Conservation (phyloP, 2,888 invertebrate genomes). For the Osedax frankpressi region DNA sequence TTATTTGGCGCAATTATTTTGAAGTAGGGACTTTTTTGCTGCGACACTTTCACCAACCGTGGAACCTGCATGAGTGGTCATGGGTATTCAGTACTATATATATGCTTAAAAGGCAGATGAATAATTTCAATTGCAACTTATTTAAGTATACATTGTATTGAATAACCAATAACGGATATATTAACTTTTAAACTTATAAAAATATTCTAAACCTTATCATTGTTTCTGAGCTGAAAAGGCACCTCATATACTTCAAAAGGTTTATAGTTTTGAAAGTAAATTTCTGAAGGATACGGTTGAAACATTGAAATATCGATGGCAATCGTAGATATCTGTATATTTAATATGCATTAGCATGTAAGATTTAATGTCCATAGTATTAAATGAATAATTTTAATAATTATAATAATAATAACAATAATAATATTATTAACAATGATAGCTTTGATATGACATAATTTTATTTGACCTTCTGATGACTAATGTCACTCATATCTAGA, state of each 20-base stretch:
- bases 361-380: no score
- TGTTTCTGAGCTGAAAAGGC: constrained; percentile 43
- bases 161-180: no score
- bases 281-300: constrained; percentile 46
- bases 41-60: constrained; percentile 43
- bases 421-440: no score
- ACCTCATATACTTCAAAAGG: constrained; percentile 45
- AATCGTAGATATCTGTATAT: constrained; percentile 39
- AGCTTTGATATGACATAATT: no score
- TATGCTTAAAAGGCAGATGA: no score
- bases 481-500: constrained; percentile 46
- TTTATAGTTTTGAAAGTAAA: constrained; percentile 45
- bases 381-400: no score
- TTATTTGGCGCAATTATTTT: constrained; percentile 43
- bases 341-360: not conserved
- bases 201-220: constrained; percentile 47
- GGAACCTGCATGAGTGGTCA: constrained; percentile 42
- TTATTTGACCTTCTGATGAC: constrained; percentile 45
- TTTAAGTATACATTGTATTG: no score
- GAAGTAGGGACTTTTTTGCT: constrained; percentile 46
- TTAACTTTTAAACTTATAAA: no score
- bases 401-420: no score
- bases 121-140: no score
- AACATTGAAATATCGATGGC: constrained; percentile 46
- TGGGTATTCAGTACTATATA: no score